A percentile compares a stretch with the other conserved stretches of the same genome.
Conservation (phyloP, 2,888 invertebrate species). For the Lapara coniferarum region DNA sequence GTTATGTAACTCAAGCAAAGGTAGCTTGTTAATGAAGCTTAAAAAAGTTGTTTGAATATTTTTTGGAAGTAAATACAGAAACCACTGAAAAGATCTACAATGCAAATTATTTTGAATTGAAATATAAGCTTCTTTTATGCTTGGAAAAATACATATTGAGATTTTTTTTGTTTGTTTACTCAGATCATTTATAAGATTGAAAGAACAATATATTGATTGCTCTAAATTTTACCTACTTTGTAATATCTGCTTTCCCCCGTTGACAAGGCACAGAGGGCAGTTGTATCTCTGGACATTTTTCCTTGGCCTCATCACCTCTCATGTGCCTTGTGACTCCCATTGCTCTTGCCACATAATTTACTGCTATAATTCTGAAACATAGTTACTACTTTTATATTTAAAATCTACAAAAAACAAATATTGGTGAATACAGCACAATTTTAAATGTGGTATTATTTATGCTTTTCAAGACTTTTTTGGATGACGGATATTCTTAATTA, state of each 20-base stretch:
- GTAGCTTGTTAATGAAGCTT: too few relatives aligned
- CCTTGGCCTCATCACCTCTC: conserved; percentile 95
- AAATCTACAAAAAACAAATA: neutral
- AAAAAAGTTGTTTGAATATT: too few relatives aligned
- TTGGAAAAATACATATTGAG: too few relatives aligned
- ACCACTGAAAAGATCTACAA: too few relatives aligned
- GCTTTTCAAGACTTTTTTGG: too few relatives aligned
- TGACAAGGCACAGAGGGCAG: conserved; percentile 93
- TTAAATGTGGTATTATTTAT: neutral
- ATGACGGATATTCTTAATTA: too few relatives aligned
- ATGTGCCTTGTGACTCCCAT: conserved; percentile 95
- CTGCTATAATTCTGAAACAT: conserved; percentile 93
- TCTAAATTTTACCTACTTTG: conserved; percentile 84
- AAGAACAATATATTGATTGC: too few relatives aligned
- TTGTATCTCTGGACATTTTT: conserved; percentile 93
- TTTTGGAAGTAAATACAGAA: too few relatives aligned
- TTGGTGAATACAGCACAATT: neutral
- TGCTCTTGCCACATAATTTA: conserved; percentile 97
- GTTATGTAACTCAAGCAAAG: neutral
- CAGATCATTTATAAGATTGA: neutral
- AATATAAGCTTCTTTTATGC: too few relatives aligned
- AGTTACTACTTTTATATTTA: neutral
- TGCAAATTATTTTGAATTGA: too few relatives aligned
- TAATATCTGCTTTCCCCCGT: conserved; percentile 96
- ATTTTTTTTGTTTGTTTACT: neutral